These are phyloP conservation scores for Papilio dardanus DNA, from an alignment of 1,140 invertebrate genomes.

Conservation along the genomic window DNA sequence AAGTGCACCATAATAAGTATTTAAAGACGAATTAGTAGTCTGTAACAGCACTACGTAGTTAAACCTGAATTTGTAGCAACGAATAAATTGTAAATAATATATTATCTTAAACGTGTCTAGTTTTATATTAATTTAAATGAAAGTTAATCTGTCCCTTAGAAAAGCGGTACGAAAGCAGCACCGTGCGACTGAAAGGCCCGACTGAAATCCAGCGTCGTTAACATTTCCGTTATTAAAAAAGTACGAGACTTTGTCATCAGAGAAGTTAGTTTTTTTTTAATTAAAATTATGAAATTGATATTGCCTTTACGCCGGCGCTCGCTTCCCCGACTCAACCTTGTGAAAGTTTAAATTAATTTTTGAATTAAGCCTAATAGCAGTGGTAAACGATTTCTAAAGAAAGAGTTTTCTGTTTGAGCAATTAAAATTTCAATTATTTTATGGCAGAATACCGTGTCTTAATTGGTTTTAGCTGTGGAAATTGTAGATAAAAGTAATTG, in stretches of 20 bases:
- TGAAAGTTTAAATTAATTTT: slow-evolving; percentile 83
- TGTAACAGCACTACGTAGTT: background rate
- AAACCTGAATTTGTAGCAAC: no score
- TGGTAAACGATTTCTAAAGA: slow-evolving; percentile 80
- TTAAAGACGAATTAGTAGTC: background rate
- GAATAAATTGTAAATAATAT: background rate
- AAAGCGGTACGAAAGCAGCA: slow-evolving; percentile 24
- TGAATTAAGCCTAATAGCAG: slow-evolving; percentile 81
- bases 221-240: slow-evolving; percentile 83
- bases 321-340: slow-evolving; percentile 74
- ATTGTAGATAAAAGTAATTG: slow-evolving; percentile 46
- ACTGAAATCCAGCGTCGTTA: slow-evolving; percentile 63
- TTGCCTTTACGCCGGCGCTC: slow-evolving; percentile 77
- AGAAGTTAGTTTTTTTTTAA: slow-evolving; percentile 83
- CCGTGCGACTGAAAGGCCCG: slow-evolving; percentile 41
- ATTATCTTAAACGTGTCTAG: slow-evolving; percentile 21
- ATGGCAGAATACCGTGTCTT: slow-evolving; percentile 69
- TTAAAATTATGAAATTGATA: slow-evolving; percentile 84
- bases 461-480: slow-evolving; percentile 72
- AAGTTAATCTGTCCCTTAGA: slow-evolving; percentile 44
- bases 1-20: background rate
- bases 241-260: slow-evolving; percentile 80
- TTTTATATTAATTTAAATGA: slow-evolving; percentile 55
- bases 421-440: slow-evolving; percentile 78
- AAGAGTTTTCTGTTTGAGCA: slow-evolving; percentile 76